Evolutionary conservation across 2,888 invertebrate species (phyloP), one percentile per base, ranked within the genome.

Genomic region (Microchrysa polita): DNA sequence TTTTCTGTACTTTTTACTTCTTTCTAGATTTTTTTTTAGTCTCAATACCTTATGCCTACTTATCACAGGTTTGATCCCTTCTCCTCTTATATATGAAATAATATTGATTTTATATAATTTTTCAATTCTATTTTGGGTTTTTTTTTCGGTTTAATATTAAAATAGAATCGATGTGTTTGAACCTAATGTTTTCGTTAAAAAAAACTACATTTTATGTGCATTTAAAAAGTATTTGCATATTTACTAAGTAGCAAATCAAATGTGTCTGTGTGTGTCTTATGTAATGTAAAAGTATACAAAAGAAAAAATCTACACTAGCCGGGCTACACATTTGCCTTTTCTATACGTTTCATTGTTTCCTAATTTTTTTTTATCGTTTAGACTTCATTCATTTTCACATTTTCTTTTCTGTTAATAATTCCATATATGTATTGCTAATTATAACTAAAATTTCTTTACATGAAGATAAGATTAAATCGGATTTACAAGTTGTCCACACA

Each of bases 31-130:
- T n/a, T n/a, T n/a, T n/a, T n/a, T n/a, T 74, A 65, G 44, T 74
- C 59, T 67, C 57, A 34, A 53, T 57, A 55, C 48, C 65, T 74
- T 53, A 63, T 74, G 57, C 67, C 74, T 75, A 75, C 71, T 67
- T 75, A 75, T 75, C 75, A 75, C 75, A 75, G 75, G 69, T 75
- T 71, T 69, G 71, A 75, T 75, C 73, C 74, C 74, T 69, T 55
- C 63, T 75, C 74, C 61, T 60, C 74, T 67, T 61, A 14, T 20
- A 2, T 48, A 40, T 14, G 12, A 67, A 14, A 40, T 22, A 65
- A 14, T 42, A 27, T 14, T 27, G 22, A 71, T 7, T 48, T 14
- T 27, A 61, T n/a, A 63, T 23, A 5, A 34, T 34, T 34, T 34
- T 34, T 34, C 27, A 5, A n/a, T 34, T 34, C 27, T 7, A 34